Evolutionary conservation across 2,797 vertebrate species (phyloP), one percentile per base, ranked within the genome.

Genomic region (Acropternis orthonyx): DNA sequence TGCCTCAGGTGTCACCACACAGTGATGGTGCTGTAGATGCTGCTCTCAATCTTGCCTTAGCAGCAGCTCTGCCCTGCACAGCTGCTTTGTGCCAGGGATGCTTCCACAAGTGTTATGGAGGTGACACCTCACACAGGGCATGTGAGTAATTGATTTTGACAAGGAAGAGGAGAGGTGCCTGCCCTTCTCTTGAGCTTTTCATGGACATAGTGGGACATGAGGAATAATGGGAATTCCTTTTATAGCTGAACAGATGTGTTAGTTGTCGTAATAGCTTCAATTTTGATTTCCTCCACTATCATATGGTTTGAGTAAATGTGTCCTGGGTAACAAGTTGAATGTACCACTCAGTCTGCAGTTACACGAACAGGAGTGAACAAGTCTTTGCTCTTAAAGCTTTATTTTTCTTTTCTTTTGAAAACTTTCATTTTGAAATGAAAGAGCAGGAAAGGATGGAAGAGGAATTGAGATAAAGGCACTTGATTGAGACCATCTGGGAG

Each of bases 11-110:
- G 18, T 76, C 37, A 26, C 8, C 36, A 8, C 27, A 24, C 36
- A 84, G 68, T 28, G 32, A n/a, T 0, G 1, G 51, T 6, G 55
- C 13, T 0, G 1, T n/a, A 74, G 48, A 7, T 2, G 1, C 39
- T 13, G 39, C 22, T 71, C 67, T 75, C 14, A 12, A 2, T 56
- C 44, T 28, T 69, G 58, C 10, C 0, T 43, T 49, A 30, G 73
- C 28, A 51, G 30, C 61, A 69, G 44, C 41, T 78, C 67, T 84
- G 81, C 54, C 68, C 69, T 22, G 58, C 1, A 2, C 54, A 26
- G 56, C 2, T 7, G 28, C 43, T 66, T 69, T 17, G 0, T 36
- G 44, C 19, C 39, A 43, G 58, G 13, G 43, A 14, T 43, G 54
- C 44, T 72, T 81, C 44, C 27, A 6, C 28, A 52, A 6, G 17